Percentiles rank a stretch among this genome's conserved stretches.
Evolutionary conservation across 1,140 invertebrate genomes (phyloP).

Genomic region (Listronotus oregonensis): DNA sequence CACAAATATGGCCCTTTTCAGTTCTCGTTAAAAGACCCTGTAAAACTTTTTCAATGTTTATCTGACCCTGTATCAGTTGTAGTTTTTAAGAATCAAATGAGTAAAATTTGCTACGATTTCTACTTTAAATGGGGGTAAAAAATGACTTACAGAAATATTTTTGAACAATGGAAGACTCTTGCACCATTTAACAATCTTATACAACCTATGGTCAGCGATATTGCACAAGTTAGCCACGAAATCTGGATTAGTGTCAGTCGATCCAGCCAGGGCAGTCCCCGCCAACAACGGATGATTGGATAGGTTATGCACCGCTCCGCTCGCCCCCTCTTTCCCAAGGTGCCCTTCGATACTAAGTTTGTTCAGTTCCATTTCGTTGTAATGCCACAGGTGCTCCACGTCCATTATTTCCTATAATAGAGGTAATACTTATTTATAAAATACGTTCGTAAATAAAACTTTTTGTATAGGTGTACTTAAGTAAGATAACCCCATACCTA

Average conservation of each 20-base stretch:
- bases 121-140: too few relatives aligned
- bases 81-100: too few relatives aligned
- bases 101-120: too few relatives aligned
- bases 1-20: too few relatives aligned
- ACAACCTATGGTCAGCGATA: conserved; percentile 92
- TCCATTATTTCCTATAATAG: conserved; percentile 83
- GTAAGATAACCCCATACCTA: too few relatives aligned
- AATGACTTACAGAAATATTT: conserved; percentile 80
- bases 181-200: conserved; percentile 99
- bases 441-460: too few relatives aligned
- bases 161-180: conserved; percentile 95
- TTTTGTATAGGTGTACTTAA: too few relatives aligned
- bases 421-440: too few relatives aligned
- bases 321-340: conserved; percentile 57
- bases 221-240: conserved; percentile 87
- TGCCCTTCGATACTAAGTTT: conserved; percentile 59
- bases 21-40: too few relatives aligned
- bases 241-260: conserved; percentile 76
- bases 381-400: conserved; percentile 92
- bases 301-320: conserved; percentile 53
- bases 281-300: conserved; percentile 65
- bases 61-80: too few relatives aligned
- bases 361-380: conserved; percentile 73
- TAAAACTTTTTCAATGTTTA: too few relatives aligned
- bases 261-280: conserved; percentile 61